Base-by-base conservation (phyloP, 1,140 invertebrate species). In the Rhizoglyphus robini region DNA sequence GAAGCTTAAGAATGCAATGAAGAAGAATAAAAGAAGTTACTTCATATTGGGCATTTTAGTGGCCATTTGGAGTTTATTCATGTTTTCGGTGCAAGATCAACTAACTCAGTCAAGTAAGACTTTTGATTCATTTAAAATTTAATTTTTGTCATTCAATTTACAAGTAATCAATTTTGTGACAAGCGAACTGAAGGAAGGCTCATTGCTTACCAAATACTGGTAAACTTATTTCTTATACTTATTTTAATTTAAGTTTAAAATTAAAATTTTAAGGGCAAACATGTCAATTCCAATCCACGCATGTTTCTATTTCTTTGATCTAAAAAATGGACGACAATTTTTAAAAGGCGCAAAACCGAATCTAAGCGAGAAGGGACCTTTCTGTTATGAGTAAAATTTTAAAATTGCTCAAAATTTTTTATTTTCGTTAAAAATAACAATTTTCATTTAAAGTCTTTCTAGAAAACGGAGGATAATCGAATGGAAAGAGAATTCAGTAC, bases 21-120 rank as follows among this genome's bases (percentile, higher is more conserved):
- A n/a, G n/a, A n/a, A n/a, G n/a, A n/a, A n/a, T n/a, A n/a, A n/a
- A n/a, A n/a, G n/a, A n/a, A n/a, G n/a, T n/a, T n/a, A n/a, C n/a
- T n/a, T n/a, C n/a, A n/a, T n/a, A n/a, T n/a, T n/a, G n/a, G n/a
- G n/a, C n/a, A n/a, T n/a, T n/a, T n/a, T n/a, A n/a, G n/a, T n/a
- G n/a, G n/a, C n/a, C n/a, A n/a, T n/a, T n/a, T n/a, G n/a, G n/a
- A 54, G 51, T 54, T 32, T 54, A 25, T 54, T 54, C 51, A 54
- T 54, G 51, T 54, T 54, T 20, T 11, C 23, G 8, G 51, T 32
- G 8, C 51, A 54, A 32, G 51, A 54, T 54, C 15, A 5, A 32
- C 8, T 54, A 15, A 54, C 23, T 32, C 51, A 32, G 23, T 27
- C 31, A 23, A 20, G 51, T 54, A 54, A 27, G 51, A 54, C 8